A percentile compares a stretch with the other conserved stretches of the same genome.
These are phyloP conservation scores for Lucilia cuprina DNA, from an alignment of 1,140 invertebrate species.

Conservation along the genomic window DNA sequence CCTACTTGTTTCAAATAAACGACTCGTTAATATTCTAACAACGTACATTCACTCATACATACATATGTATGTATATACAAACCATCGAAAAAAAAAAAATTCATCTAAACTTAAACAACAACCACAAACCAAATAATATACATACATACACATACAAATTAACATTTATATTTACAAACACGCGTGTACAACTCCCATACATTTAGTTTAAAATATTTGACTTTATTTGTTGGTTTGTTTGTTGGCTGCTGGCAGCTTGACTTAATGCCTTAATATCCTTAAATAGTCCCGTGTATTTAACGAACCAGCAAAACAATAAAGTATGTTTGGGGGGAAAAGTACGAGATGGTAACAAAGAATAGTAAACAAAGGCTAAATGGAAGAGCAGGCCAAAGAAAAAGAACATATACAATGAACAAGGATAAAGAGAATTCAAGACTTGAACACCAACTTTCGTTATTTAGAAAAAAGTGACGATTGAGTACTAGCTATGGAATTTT, in stretches of 20 bases:
- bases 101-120: not conserved
- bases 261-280: conserved; percentile 32
- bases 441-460: not conserved
- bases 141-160: not conserved
- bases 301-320: conserved; percentile 35
- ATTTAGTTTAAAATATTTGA: not conserved
- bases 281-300: conserved; percentile 35
- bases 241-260: conserved; percentile 22
- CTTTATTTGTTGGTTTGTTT: not conserved
- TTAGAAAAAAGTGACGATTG: not conserved
- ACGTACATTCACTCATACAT: not conserved
- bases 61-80: not conserved
- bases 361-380: not conserved
- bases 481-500: not conserved
- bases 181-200: not conserved
- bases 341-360: not conserved
- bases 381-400: not conserved
- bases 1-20: conserved; percentile 15
- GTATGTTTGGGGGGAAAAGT: not conserved
- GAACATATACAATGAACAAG: not conserved
- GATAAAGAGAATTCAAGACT: not conserved
- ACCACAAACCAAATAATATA: not conserved
- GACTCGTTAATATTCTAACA: conserved; percentile 37
- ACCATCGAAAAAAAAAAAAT: not conserved
- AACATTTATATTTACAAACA: not conserved